phyloP scores from a whole-genome alignment of 2,797 vertebrate species.

The Rhinichthys osculus region DNA sequence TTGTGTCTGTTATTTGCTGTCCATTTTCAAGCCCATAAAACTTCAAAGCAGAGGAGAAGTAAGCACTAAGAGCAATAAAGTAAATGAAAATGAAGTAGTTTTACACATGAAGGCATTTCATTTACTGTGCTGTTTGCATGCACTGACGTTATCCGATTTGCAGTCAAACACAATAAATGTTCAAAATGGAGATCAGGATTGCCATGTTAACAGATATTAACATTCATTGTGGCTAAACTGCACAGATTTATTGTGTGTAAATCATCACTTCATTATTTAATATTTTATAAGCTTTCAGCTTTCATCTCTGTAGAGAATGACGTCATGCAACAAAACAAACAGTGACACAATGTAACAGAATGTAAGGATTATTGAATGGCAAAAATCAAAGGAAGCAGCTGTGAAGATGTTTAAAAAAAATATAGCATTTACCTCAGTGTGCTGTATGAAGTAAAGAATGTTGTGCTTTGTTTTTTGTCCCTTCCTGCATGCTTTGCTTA shows the following conservation, averaged over 20 bases:
- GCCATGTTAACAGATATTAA: background rate
- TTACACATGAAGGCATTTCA: slow-evolving; percentile 9
- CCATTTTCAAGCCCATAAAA: slow-evolving; percentile 25
- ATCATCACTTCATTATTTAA: slow-evolving; percentile 2
- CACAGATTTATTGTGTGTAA: slow-evolving; percentile 8
- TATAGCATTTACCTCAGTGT: slow-evolving; percentile 35
- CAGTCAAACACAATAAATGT: slow-evolving; percentile 22
- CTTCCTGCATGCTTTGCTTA: slow-evolving; percentile 33
- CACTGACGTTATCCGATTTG: slow-evolving; percentile 7
- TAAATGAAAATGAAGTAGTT: slow-evolving; percentile 24
- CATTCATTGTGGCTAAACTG: slow-evolving; percentile 6
- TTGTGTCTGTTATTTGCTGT: background rate
- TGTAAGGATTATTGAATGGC: background rate
- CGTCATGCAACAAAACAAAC: slow-evolving; percentile 25
- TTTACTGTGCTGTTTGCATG: slow-evolving; percentile 21
- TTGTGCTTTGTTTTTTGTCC: slow-evolving; percentile 34
- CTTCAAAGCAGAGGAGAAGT: slow-evolving; percentile 21
- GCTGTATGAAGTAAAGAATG: slow-evolving; percentile 37
- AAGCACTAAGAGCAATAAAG: slow-evolving; percentile 7
- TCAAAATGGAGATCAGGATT: slow-evolving; percentile 7
- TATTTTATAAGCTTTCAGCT: slow-evolving; percentile 1
- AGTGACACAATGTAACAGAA: background rate
- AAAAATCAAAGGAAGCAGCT: slow-evolving; percentile 50
- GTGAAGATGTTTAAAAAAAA: slow-evolving; percentile 19
- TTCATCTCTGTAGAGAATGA: slow-evolving; percentile 16